Evolutionary conservation across 53 echinoderm and acorn worm species (phyloP).

Genomic region (Echinarachnius parma): DNA sequence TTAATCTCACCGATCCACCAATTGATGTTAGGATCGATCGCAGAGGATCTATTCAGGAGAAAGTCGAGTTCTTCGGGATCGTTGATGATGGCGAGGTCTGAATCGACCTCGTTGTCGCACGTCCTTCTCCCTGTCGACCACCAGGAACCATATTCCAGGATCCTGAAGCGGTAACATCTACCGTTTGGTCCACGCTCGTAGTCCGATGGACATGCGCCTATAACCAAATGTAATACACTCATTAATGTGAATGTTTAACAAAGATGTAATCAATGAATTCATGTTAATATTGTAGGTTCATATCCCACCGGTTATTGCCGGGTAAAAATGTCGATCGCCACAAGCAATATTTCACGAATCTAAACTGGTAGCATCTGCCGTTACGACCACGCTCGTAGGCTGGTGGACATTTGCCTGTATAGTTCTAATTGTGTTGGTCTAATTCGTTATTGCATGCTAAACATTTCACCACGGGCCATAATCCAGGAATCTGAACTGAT

Average conservation of each 20-base stretch:
- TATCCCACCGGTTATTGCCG: no score
- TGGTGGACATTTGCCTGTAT: no score
- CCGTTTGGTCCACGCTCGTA: constrained; percentile 32
- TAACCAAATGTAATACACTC: no score
- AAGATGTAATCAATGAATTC: no score
- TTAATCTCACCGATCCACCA: constrained; percentile 34
- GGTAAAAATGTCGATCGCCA: no score
- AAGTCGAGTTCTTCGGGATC: constrained; percentile 58
- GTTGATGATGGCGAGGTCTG: constrained; percentile 67
- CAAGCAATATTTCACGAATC: no score
- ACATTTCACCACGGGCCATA: neutral
- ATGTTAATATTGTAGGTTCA: no score
- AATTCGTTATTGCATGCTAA: no score
- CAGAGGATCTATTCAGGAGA: constrained; percentile 12
- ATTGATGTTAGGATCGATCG: constrained; percentile 8
- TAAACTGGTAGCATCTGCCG: constrained; percentile 59
- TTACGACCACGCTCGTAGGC: constrained; percentile 48
- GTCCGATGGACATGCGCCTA: constrained; percentile 14
- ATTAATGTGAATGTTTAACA: no score
- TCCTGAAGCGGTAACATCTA: constrained; percentile 26
- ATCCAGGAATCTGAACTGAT: constrained; percentile 19
- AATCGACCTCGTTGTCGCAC: constrained; percentile 29
- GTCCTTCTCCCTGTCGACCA: constrained; percentile 31
- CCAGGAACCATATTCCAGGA: constrained; percentile 33
- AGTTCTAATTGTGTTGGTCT: no score